These are phyloP conservation scores for Grallaria varia DNA, from an alignment of 2,113 vertebrate species.

Conservation along the genomic window DNA sequence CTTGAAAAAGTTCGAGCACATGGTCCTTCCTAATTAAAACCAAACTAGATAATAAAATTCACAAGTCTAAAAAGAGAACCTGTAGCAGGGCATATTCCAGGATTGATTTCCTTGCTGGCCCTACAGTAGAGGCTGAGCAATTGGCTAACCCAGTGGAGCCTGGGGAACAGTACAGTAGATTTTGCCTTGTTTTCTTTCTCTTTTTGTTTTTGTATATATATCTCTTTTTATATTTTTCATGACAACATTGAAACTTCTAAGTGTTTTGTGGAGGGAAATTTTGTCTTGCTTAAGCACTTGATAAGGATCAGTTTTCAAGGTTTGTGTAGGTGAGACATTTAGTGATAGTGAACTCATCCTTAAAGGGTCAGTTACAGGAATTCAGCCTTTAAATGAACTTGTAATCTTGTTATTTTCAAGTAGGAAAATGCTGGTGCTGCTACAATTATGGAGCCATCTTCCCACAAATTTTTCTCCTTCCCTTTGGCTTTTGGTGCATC, in stretches of 20 bases:
- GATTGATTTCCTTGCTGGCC: background rate
- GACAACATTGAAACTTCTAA: conserved; percentile 9
- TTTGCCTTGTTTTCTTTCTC: background rate
- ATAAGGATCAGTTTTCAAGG: conserved; percentile 3
- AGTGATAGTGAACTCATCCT: conserved; percentile 25
- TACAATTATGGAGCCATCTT: conserved; percentile 7
- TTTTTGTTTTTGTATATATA: background rate
- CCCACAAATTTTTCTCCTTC: background rate
- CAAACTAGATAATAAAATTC: background rate
- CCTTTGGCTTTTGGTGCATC: background rate
- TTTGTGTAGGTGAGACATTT: background rate
- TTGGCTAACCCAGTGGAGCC: background rate
- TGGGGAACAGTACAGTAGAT: background rate
- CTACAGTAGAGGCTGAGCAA: background rate
- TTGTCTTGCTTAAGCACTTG: conserved; percentile 34
- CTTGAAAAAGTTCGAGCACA: background rate
- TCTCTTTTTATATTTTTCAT: background rate
- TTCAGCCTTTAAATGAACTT: conserved; percentile 68
- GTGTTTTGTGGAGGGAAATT: conserved; percentile 10
- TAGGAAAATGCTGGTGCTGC: background rate
- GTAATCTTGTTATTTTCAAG: conserved; percentile 67
- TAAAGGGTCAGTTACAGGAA: conserved; percentile 61
- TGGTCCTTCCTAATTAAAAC: background rate
- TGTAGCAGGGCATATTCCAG: background rate
- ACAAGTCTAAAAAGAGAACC: background rate